Conservation (phyloP, 2,888 invertebrate genomes). For the Sinodicranocentrus sp. region DNA sequence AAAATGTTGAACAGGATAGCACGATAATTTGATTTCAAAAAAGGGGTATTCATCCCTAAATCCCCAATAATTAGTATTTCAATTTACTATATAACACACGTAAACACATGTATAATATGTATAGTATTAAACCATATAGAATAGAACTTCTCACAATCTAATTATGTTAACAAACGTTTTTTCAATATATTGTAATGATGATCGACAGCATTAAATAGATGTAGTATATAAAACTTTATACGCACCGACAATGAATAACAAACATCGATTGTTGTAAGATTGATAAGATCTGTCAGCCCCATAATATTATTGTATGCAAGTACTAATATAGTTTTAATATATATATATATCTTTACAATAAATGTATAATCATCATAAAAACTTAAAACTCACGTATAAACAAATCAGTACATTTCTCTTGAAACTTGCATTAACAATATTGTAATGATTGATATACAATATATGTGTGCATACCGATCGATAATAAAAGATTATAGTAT, state of each 20-base stretch:
- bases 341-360: conserved; percentile 2
- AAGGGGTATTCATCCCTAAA: conserved; percentile 13
- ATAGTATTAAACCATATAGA: not conserved
- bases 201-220: not conserved
- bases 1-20: conserved; percentile 37
- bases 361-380: conserved; percentile 4
- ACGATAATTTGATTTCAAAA: conserved; percentile 38
- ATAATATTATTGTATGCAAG: conserved; percentile 12
- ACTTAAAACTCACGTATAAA: not conserved
- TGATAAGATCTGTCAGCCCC: conserved; percentile 1
- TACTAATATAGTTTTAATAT: conserved; percentile 10
- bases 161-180: no score
- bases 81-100: not conserved
- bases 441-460: no score
- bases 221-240: not conserved
- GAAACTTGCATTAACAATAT: conserved; percentile 1
- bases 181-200: not conserved
- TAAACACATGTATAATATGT: not conserved
- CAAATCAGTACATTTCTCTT: conserved; percentile 7
- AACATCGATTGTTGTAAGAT: conserved; percentile 18
- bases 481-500: no score
- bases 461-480: not conserved
- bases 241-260: conserved; percentile 16
- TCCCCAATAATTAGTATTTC: not conserved
- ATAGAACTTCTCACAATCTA: not conserved